These are phyloP conservation scores for Pelobates cultripes DNA, from an alignment of 2,797 vertebrate species.

Conservation along the genomic window DNA sequence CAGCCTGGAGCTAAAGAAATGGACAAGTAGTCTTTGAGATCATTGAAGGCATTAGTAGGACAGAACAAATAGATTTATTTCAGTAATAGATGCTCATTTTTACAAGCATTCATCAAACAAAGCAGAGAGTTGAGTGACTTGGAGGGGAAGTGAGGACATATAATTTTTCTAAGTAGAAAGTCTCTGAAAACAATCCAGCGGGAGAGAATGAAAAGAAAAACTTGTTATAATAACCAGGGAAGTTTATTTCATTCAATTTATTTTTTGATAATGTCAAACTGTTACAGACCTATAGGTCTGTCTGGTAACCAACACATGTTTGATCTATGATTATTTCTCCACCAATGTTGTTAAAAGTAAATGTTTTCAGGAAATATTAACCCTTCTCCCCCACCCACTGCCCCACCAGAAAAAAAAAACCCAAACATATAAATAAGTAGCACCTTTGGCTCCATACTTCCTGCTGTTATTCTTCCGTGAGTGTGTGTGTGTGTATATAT, in stretches of 20 bases:
- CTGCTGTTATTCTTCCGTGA: too few relatives aligned
- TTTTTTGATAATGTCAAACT: conserved; percentile 11
- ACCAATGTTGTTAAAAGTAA: background rate
- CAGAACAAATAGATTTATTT: conserved; percentile 35
- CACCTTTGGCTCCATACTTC: too few relatives aligned
- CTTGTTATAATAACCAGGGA: background rate
- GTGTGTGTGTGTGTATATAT: too few relatives aligned
- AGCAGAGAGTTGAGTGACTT: conserved; percentile 17
- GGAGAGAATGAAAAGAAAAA: background rate
- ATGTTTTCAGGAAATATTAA: background rate
- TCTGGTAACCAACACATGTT: background rate
- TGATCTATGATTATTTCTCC: background rate
- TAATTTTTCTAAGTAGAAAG: background rate
- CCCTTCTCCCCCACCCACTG: too few relatives aligned
- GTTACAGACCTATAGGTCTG: background rate
- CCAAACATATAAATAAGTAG: too few relatives aligned
- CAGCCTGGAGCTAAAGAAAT: conserved; percentile 40
- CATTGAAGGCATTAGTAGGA: conserved; percentile 33
- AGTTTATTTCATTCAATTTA: background rate
- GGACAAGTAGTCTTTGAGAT: conserved; percentile 32
- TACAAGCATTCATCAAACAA: conserved; percentile 11
- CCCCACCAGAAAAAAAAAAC: too few relatives aligned
- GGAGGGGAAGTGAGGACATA: conserved; percentile 45
- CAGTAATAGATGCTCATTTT: conserved; percentile 14
- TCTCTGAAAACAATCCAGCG: background rate